A percentile compares a stretch with the other conserved stretches of the same genome.
Conservation (phyloP, 2,797 vertebrate species). For the Megalops cyprinoides region DNA sequence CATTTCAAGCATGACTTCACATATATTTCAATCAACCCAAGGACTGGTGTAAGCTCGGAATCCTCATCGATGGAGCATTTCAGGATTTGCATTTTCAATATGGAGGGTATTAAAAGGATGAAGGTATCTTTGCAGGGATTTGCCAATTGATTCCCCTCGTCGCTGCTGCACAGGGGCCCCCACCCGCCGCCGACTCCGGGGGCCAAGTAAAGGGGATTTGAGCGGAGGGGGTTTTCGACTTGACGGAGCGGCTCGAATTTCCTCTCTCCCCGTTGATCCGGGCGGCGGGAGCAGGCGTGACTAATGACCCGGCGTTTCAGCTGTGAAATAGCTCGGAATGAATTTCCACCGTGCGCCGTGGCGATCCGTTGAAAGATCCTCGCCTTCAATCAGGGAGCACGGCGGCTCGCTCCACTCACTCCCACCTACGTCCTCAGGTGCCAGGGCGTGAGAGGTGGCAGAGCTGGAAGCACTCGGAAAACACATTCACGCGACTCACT, state of each 20-base stretch:
- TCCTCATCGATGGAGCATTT: background rate
- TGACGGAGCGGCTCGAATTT: constrained; percentile 9
- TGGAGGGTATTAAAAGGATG: background rate
- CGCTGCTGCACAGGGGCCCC: background rate
- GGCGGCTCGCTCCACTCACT: background rate
- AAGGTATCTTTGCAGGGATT: background rate
- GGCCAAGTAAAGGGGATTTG: background rate
- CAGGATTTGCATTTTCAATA: constrained; percentile 13
- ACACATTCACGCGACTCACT: background rate
- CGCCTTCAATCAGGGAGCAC: background rate
- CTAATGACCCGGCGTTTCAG: constrained; percentile 14
- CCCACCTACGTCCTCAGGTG: background rate
- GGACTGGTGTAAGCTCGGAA: background rate
- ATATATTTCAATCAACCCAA: constrained; percentile 7
- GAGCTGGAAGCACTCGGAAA: background rate
- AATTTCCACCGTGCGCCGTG: constrained; percentile 41
- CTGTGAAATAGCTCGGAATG: constrained; percentile 17
- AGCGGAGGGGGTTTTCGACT: background rate
- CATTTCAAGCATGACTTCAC: background rate
- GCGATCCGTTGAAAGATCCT: constrained; percentile 47
- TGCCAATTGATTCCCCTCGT: background rate
- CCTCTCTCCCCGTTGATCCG: background rate
- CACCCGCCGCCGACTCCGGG: background rate
- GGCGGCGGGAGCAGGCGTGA: background rate
- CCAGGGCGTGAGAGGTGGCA: background rate